These are phyloP conservation scores for Diploscapter pachys DNA, from an alignment of 1,140 invertebrate species.

Conservation along the genomic window DNA sequence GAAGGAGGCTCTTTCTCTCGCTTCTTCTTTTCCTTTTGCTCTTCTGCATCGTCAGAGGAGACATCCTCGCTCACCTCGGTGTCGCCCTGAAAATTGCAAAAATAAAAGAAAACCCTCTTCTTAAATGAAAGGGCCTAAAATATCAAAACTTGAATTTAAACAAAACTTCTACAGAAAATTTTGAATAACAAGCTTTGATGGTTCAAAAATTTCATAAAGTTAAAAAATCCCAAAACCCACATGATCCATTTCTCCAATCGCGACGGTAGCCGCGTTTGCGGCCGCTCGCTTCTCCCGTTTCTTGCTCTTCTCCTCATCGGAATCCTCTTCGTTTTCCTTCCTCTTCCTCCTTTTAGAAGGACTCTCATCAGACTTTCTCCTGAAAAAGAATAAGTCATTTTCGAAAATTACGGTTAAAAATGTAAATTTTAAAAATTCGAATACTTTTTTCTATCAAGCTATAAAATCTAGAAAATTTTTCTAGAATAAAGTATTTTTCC, in stretches of 20 bases:
- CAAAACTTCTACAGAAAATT: too few species aligned
- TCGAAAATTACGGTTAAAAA: too few species aligned
- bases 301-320: slow-evolving; percentile 8
- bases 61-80: slow-evolving; percentile 24
- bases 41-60: slow-evolving; percentile 15
- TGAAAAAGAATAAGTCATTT: background rate
- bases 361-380: slow-evolving; percentile 14
- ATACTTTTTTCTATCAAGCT: too few species aligned
- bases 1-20: too few species aligned
- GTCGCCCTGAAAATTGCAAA: slow-evolving; percentile 22
- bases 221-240: background rate
- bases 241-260: slow-evolving; percentile 17
- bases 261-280: slow-evolving; percentile 5
- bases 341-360: slow-evolving; percentile 12
- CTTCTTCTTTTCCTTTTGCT: slow-evolving; percentile 28
- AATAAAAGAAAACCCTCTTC: background rate
- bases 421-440: too few species aligned
- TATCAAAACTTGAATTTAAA: too few species aligned
- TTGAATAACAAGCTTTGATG: background rate
- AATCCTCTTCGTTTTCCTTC: slow-evolving; percentile 11
- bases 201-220: background rate
- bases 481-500: too few species aligned
- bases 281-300: slow-evolving; percentile 12
- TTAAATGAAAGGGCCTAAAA: too few species aligned
- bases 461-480: too few species aligned